phyloP scores from a whole-genome alignment of 2,797 vertebrate species.

The Notoglanidium macrostoma region DNA sequence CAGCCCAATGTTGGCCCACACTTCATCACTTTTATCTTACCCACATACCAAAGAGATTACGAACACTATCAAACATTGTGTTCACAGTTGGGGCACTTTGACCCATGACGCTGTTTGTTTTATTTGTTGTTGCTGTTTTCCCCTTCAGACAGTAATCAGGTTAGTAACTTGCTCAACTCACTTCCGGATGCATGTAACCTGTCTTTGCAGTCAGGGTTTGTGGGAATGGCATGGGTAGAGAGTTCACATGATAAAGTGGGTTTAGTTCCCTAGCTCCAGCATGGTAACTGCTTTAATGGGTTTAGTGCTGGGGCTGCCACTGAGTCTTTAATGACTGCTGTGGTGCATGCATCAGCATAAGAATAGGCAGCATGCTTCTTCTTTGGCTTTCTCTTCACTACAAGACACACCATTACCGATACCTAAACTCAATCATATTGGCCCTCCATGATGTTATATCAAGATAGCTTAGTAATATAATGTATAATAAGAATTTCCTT shows the following conservation, averaged over 20 bases:
- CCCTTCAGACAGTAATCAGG: background rate
- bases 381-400: background rate
- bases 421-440: background rate
- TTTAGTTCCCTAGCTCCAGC: background rate
- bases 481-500: background rate
- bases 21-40: background rate
- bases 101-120: background rate
- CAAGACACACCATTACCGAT: background rate
- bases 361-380: background rate
- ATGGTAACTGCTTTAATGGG: background rate
- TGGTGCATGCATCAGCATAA: background rate
- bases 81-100: background rate
- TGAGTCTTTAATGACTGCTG: background rate
- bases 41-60: background rate
- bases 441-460: background rate
- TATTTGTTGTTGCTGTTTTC: background rate
- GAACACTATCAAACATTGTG: background rate
- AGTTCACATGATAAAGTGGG: background rate
- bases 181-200: background rate
- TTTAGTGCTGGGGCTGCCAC: background rate
- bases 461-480: background rate
- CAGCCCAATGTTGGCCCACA: background rate
- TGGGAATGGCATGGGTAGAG: background rate
- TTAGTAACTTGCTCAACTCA: background rate
- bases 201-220: background rate